Evolutionary conservation across 2,797 vertebrate species (phyloP).

Genomic region (Sebastes itinus): DNA sequence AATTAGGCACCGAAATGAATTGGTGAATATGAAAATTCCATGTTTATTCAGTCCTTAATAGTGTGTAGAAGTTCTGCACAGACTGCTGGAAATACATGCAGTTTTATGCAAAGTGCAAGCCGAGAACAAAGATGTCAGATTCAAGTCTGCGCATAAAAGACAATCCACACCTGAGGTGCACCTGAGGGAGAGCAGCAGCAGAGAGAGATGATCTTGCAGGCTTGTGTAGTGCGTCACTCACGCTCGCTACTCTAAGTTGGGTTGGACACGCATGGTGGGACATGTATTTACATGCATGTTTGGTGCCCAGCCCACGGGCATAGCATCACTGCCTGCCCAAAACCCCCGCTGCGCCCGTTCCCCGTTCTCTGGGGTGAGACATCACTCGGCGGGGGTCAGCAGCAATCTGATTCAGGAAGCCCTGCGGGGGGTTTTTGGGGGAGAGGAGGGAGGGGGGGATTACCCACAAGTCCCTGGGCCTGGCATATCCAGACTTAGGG

Average conservation of each 20-base stretch:
- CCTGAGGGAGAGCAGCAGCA: neutral
- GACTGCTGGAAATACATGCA: neutral
- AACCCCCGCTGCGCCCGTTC: slow-evolving; percentile 55
- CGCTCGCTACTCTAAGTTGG: neutral
- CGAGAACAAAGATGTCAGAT: slow-evolving; percentile 28
- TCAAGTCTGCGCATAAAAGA: neutral
- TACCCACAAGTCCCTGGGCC: slow-evolving; percentile 72
- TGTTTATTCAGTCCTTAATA: slow-evolving; percentile 31
- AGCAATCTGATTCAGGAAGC: slow-evolving; percentile 74
- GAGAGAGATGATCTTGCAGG: neutral
- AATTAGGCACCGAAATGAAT: slow-evolving; percentile 30
- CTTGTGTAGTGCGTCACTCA: slow-evolving; percentile 27
- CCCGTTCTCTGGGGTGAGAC: slow-evolving; percentile 71
- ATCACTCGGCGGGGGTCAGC: slow-evolving; percentile 72
- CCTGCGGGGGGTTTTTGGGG: slow-evolving; percentile 56
- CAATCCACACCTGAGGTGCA: slow-evolving; percentile 13
- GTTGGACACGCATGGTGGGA: slow-evolving; percentile 49
- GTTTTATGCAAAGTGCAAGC: slow-evolving; percentile 10
- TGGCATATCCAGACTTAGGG: slow-evolving; percentile 70
- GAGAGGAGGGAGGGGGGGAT: slow-evolving; percentile 34
- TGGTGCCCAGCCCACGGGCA: slow-evolving; percentile 61
- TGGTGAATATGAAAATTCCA: slow-evolving; percentile 42
- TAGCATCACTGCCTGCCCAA: slow-evolving; percentile 51
- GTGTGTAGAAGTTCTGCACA: slow-evolving; percentile 8
- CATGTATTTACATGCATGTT: slow-evolving; percentile 71